Conservation (phyloP, 2,888 invertebrate genomes). For the Zygaena filipendulae region DNA sequence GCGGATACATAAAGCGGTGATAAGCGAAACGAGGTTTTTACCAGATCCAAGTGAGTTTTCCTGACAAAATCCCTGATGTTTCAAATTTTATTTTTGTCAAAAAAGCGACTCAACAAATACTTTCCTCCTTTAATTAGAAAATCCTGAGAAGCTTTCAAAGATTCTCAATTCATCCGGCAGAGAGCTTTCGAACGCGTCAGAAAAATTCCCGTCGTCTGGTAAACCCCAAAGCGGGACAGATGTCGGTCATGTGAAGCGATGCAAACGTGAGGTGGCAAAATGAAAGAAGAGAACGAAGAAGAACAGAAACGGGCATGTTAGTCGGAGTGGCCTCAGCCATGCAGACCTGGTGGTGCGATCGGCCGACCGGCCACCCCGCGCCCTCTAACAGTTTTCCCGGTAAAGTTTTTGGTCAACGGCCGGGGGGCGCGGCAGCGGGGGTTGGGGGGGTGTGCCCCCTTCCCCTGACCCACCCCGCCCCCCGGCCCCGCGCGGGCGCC, state of each 20-base stretch:
- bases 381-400: slow-evolving; percentile 18
- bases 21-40: too few species aligned
- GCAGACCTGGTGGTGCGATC: slow-evolving; percentile 58
- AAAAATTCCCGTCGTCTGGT: too few species aligned
- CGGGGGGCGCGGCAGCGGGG: slow-evolving; percentile 9
- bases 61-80: too few species aligned
- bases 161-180: too few species aligned
- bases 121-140: too few species aligned
- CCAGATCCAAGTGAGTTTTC: too few species aligned
- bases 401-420: slow-evolving; percentile 14
- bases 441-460: slow-evolving; percentile 3
- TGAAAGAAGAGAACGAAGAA: slow-evolving; percentile 43
- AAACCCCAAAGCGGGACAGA: slow-evolving; percentile 41
- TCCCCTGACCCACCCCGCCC: slow-evolving; percentile 1
- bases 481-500: slow-evolving; percentile 23
- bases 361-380: slow-evolving; percentile 23
- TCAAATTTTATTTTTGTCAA: too few species aligned
- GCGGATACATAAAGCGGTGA: slow-evolving; percentile 21
- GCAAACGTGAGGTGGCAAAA: slow-evolving; percentile 46
- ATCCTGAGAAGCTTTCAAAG: too few species aligned
- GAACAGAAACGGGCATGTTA: slow-evolving; percentile 48
- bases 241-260: slow-evolving; percentile 40
- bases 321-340: slow-evolving; percentile 49
- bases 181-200: too few species aligned
- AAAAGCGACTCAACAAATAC: too few species aligned